Base-by-base conservation (phyloP, 1,140 invertebrate genomes). In the Cryptotermes secundus region DNA sequence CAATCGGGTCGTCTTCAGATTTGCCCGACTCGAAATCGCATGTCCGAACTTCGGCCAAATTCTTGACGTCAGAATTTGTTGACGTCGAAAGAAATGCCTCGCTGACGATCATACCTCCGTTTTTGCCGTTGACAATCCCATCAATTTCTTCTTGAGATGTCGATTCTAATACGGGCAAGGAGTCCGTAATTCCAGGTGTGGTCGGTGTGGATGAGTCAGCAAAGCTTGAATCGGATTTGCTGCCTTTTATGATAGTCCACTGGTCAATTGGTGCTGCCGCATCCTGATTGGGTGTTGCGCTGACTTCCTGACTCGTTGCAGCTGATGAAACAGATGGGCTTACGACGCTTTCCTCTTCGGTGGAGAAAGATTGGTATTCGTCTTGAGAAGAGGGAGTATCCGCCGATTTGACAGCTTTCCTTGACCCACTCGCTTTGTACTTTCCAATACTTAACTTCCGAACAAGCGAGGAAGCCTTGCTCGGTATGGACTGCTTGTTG, bases 371-470 rank as follows among this genome's bases (percentile, higher is more conserved):
- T n/a, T 79, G 45, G n/a, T 9, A 45, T 38, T 82, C n/a, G n/a
- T n/a, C 31, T n/a, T 38, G 35, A 45, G 35, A 45, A 0, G 36
- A 22, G 12, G 81, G 81, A 3, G 81, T 31, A 34, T 22, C 19
- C 26, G 34, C 34, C 22, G 35, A 31, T 26, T 82, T 82, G 1
- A 24, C 0, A 9, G 6, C 16, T n/a, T 34, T 53, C 22, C 45
- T 19, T 49, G 9, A 19, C 16, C 45, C 45, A 49, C 14, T 1
- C 26, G 38, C 3, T 34, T 34, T 38, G 42, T 82, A 31, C 12
- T 34, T 38, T 2, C 42, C 81, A 38, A 82, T 82, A 82, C 81
- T 82, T 26, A 82, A 45, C 38, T 49, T 82, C 35, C 81, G 38
- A 7, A 82, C 35, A 7, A 82, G 42, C n/a, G 81, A 82, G 2